These are phyloP conservation scores for Dendropsophus ebraccatus DNA, from an alignment of 2,113 vertebrate genomes.

Conservation along the genomic window DNA sequence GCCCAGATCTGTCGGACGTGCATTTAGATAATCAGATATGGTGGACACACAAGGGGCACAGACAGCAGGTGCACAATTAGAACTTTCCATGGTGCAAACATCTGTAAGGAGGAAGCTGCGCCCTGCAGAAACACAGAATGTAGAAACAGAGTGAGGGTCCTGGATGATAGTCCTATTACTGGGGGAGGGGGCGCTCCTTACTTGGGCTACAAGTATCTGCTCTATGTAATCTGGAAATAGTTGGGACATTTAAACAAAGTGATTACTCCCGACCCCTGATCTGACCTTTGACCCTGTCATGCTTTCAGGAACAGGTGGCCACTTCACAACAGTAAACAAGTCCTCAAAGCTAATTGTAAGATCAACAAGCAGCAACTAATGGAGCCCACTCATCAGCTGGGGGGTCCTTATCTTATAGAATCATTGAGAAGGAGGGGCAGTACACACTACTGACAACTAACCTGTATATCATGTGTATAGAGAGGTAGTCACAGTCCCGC, in stretches of 20 bases:
- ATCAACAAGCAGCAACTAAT: conserved; percentile 1
- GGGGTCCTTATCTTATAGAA: no score
- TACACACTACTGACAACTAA: no score
- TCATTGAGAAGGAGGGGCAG: no score
- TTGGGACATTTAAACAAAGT: background rate
- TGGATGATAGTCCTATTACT: background rate
- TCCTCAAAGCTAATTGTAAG: background rate
- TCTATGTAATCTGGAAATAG: background rate
- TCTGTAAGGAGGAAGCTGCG: background rate
- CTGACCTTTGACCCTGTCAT: background rate
- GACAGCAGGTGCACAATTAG: background rate
- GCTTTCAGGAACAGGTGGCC: background rate
- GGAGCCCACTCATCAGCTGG: background rate
- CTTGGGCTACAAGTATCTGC: background rate
- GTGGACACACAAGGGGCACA: background rate
- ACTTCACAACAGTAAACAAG: background rate
- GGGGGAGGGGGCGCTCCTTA: background rate
- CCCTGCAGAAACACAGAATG: background rate
- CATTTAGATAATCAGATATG: background rate
- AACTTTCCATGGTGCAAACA: background rate
- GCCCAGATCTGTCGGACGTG: no score
- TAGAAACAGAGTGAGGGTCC: background rate
- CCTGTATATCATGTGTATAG: no score
- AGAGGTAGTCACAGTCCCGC: no score
- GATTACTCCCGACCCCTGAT: background rate